Evolutionary conservation across 1,140 invertebrate species (phyloP), one percentile per base, ranked within the genome.

Genomic region (Pinna nobilis): DNA sequence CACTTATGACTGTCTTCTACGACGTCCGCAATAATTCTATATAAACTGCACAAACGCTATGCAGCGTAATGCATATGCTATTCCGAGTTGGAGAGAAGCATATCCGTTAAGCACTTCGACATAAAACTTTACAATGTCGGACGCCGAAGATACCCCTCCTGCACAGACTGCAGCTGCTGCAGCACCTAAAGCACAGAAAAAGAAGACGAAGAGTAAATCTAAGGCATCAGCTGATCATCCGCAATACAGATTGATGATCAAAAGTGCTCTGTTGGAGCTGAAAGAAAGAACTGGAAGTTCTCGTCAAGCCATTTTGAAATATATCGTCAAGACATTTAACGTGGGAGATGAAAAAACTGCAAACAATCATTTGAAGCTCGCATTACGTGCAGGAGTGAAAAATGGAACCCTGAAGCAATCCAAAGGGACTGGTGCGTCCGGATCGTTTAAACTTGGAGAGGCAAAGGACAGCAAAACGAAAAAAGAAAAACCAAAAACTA

Each of bases 271-370:
- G 20, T 41, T 37, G 25, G 37, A 39, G 28, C 44, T 63, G 35
- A 63, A 63, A 23, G 86, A 87, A 41, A 70, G 82, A 44, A 47
- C 55, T 53, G 86, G 86, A 41, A 86, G 87, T 32, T 86, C 84
- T 15, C 74, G 86, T 60, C 85, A 87, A 57, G 88, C 88, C 33
- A 87, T 89, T 47, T 57, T 87, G 4, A 89, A 89, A 63, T 88
- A 89, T 71, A 87, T 89, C 55, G 37, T 76, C 28, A 74, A 76
- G 23, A 79, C 87, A 77, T 88, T 81, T 80, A 87, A 80, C 9
- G 79, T 89, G 41, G 44, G 76, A 9, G 85, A 88, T 65, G 68
- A 82, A 44, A 80, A 76, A 37, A 51, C 73, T 1, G 78, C 84
- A 30, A 87, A 87, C 70, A 75, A 81, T 41, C 83, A 85, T 55